phyloP scores from a whole-genome alignment of 2,113 vertebrate species.

The Daubentonia madagascariensis region DNA sequence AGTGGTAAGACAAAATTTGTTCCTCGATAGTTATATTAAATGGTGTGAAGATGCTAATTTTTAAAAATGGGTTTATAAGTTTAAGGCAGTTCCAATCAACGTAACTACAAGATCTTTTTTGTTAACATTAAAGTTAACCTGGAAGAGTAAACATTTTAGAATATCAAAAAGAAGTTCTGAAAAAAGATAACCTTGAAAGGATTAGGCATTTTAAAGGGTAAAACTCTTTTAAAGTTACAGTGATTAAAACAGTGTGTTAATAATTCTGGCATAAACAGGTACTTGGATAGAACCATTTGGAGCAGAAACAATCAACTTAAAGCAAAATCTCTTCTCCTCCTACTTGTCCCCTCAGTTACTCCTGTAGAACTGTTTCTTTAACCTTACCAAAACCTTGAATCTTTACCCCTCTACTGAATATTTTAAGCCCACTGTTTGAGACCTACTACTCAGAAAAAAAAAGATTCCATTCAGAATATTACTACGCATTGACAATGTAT shows the following conservation, averaged over 20 bases:
- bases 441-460: no score
- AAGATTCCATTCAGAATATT: no score
- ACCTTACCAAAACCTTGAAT: background rate
- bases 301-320: background rate
- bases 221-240: background rate
- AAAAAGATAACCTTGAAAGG: background rate
- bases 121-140: background rate
- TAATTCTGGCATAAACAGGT: background rate
- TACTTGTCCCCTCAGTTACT: background rate
- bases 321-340: background rate
- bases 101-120: background rate
- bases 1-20: background rate
- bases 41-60: background rate
- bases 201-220: background rate
- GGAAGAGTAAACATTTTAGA: background rate
- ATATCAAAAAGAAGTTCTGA: background rate
- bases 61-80: background rate
- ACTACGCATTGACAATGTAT: no score
- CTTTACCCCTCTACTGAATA: no score
- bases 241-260: background rate
- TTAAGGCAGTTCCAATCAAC: background rate
- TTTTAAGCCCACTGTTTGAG: no score
- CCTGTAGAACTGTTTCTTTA: background rate
- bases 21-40: background rate
- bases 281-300: background rate